Conservation (phyloP, 2,888 invertebrate genomes). For the Antheraea assamensis region DNA sequence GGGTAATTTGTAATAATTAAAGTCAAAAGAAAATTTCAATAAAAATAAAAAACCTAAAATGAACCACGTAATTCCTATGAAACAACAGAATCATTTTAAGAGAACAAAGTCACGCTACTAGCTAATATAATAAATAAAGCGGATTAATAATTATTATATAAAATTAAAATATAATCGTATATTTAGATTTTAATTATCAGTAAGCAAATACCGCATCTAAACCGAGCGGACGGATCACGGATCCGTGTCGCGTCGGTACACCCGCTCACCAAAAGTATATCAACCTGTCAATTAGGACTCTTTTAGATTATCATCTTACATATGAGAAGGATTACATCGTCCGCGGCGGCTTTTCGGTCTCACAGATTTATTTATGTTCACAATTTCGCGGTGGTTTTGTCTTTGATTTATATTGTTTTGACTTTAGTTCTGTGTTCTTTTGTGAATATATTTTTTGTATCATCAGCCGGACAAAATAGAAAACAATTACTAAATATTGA, state of each 20-base stretch:
- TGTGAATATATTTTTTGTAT: background rate
- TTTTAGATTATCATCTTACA: constrained; percentile 57
- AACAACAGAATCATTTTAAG: too few species aligned
- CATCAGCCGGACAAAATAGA: too few species aligned
- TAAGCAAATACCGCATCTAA: constrained; percentile 26
- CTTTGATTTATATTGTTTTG: constrained; percentile 19
- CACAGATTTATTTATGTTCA: constrained; percentile 16
- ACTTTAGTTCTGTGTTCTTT: constrained; percentile 14
- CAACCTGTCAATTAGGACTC: constrained; percentile 66
- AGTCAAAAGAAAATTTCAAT: too few species aligned
- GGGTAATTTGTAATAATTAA: too few species aligned
- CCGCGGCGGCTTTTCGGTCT: constrained; percentile 7
- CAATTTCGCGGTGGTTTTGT: constrained; percentile 21
- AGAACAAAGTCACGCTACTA: too few species aligned
- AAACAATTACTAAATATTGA: too few species aligned
- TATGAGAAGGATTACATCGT: constrained; percentile 32
- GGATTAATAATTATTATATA: background rate
- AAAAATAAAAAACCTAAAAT: too few species aligned
- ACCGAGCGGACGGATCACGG: constrained; percentile 21
- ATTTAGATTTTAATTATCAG: background rate
- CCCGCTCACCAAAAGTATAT: constrained; percentile 52
- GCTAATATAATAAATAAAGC: too few species aligned
- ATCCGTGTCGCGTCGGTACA: constrained; percentile 34
- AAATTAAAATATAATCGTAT: background rate
- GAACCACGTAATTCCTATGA: too few species aligned